Conservation (phyloP, 1,140 invertebrate genomes). For the Oscheius sp. region DNA sequence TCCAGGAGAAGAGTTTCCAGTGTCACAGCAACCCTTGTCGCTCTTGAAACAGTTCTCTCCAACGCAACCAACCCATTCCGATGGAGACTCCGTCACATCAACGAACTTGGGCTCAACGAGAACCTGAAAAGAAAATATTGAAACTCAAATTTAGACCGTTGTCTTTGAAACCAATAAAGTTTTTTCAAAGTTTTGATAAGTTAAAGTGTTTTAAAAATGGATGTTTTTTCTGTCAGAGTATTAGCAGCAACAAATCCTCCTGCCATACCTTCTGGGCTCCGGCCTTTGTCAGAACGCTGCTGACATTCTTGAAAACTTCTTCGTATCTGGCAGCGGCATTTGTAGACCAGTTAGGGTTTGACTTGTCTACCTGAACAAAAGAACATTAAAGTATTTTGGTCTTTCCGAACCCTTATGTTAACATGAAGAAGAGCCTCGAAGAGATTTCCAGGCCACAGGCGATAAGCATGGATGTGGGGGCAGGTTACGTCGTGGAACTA, state of each 20-base stretch:
- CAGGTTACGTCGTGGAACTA: constrained; percentile 17
- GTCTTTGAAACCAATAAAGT: too few species aligned
- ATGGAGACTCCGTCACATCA: neutral
- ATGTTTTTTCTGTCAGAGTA: too few species aligned
- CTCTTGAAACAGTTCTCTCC: neutral
- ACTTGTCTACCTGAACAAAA: constrained; percentile 10
- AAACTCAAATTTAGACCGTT: neutral
- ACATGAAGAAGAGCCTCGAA: constrained; percentile 19
- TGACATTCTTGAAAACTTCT: constrained; percentile 7
- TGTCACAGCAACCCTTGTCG: constrained; percentile 2
- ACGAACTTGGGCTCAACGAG: constrained; percentile 2
- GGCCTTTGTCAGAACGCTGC: constrained; percentile 6
- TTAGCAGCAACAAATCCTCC: neutral
- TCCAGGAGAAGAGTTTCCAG: neutral
- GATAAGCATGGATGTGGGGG: constrained; percentile 21
- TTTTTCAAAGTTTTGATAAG: too few species aligned
- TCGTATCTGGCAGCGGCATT: neutral
- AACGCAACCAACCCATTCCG: constrained; percentile 7
- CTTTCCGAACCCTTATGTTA: constrained; percentile 9
- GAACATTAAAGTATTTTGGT: neutral
- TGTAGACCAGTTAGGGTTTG: neutral
- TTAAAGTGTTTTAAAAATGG: too few species aligned
- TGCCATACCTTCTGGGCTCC: constrained; percentile 7
- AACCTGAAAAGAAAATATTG: neutral
- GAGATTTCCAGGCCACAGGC: constrained; percentile 9